These are phyloP conservation scores for Hypotaenidia philippensis DNA, from an alignment of 2,797 vertebrate genomes.

Conservation along the genomic window DNA sequence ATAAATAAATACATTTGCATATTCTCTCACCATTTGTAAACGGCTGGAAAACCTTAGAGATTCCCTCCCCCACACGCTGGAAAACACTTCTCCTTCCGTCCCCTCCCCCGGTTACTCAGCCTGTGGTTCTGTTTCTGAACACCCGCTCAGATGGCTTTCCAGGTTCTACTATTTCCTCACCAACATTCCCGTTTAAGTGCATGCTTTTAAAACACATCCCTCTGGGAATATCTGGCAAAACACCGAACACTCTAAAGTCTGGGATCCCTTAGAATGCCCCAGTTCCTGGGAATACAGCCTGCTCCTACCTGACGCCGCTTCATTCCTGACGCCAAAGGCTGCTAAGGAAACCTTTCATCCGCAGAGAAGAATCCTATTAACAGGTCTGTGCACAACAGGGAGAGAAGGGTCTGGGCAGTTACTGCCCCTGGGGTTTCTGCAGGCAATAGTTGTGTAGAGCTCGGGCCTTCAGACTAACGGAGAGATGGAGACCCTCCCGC, in stretches of 20 bases:
- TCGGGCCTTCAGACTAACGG: not conserved
- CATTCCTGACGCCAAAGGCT: not conserved
- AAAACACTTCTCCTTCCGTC: not conserved
- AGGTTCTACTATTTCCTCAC: not conserved
- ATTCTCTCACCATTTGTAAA: not conserved
- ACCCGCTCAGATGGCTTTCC: not conserved
- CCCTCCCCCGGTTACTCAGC: not conserved
- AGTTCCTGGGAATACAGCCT: not conserved
- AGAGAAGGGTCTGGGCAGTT: not conserved
- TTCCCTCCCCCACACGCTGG: not conserved
- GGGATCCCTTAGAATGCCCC: not conserved
- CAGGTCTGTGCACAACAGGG: not conserved
- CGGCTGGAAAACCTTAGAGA: not conserved
- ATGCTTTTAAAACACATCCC: not conserved
- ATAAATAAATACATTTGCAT: not conserved
- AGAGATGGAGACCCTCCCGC: not conserved
- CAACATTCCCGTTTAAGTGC: not conserved
- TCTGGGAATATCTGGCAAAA: not conserved
- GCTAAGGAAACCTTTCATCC: not conserved
- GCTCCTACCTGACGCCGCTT: not conserved
- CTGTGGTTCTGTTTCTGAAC: not conserved
- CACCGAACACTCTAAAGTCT: rapidly evolving
- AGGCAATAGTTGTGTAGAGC: not conserved
- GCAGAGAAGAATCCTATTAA: not conserved
- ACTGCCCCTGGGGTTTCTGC: not conserved